These are phyloP conservation scores for Arenicola marina DNA, from an alignment of 2,888 invertebrate species.

Conservation along the genomic window DNA sequence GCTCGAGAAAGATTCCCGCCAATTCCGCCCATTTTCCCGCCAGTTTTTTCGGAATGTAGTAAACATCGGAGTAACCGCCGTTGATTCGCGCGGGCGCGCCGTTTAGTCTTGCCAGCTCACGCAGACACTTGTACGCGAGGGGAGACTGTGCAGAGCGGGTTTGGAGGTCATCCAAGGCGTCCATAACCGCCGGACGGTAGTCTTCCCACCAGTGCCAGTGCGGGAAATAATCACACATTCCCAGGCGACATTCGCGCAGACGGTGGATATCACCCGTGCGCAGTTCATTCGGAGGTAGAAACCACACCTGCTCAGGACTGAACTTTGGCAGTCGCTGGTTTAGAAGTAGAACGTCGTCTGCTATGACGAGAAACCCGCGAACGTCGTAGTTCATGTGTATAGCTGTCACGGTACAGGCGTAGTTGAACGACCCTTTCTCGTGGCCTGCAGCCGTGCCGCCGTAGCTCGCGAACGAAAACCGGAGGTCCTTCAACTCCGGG, in stretches of 20 bases:
- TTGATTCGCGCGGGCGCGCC: slow-evolving; percentile 19
- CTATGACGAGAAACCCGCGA: slow-evolving; percentile 26
- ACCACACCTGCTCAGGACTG: slow-evolving; percentile 20
- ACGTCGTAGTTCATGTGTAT: slow-evolving; percentile 20
- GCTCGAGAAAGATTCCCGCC: slow-evolving; percentile 20
- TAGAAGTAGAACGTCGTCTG: slow-evolving; percentile 32
- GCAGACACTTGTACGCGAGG: neutral
- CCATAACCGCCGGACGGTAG: slow-evolving; percentile 19
- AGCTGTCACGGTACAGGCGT: slow-evolving; percentile 27
- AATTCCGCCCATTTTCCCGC: slow-evolving; percentile 21
- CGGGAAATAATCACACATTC: slow-evolving; percentile 31
- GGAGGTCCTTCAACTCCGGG: slow-evolving; percentile 14
- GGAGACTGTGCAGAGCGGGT: too few species aligned
- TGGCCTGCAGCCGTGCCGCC: slow-evolving; percentile 18
- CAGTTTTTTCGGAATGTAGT: slow-evolving; percentile 28
- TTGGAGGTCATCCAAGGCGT: slow-evolving; percentile 11
- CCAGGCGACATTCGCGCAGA: slow-evolving; percentile 29
- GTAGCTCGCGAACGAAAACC: slow-evolving; percentile 26
- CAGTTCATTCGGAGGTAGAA: slow-evolving; percentile 18
- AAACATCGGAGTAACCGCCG: slow-evolving; percentile 33
- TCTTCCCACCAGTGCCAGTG: slow-evolving; percentile 32
- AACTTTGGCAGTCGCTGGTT: slow-evolving; percentile 8
- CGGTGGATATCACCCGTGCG: slow-evolving; percentile 26
- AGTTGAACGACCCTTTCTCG: slow-evolving; percentile 29
- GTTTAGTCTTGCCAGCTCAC: slow-evolving; percentile 14